Evolutionary conservation across 2,797 vertebrate species (phyloP), one percentile per base, ranked within the genome.

Genomic region (Mallotus villosus): DNA sequence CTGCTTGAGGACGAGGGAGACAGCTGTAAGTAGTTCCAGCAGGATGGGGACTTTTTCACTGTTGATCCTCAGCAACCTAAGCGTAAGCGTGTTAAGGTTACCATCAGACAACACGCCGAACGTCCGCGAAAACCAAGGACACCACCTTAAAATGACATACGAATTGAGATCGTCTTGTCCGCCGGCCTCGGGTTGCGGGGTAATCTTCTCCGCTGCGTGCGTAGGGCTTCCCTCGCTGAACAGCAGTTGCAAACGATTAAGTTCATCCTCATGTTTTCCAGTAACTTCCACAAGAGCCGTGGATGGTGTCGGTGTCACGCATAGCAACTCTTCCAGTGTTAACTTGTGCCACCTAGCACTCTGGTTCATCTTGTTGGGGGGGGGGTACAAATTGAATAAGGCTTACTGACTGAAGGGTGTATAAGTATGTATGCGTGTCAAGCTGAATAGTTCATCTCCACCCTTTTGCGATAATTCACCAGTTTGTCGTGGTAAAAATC

Each of bases 311-410:
- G 0, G 73, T 14, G 57, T 71, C 4, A 67, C 24, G 6, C 63
- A 29, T 11, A 74, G 17, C 63, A 78, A 19, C 37, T 71, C 68
- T 7, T 74, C 76, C 27, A 78, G 12, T 2, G 76, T 78, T 1
- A 78, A 2, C 1, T 14, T 1, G 34, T 74, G 63, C 76, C 72
- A 74, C 2, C 0, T 16, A n/a, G 24, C 6, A 11, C 37, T 22
- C 21, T 62, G 71, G 27, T 55, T 62, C 63, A 64, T 22, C 29
- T n/a, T n/a, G n/a, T n/a, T n/a, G n/a, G n/a, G n/a, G n/a, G n/a
- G n/a, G n/a, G n/a, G n/a, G n/a, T n/a, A n/a, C 21, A 24, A 24
- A 14, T 61, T 14, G 16, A 29, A 24, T 59, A 22, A 59, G 21
- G 8, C 57, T 12, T 22, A 7, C 57, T 16, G 57, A 11, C 57